Percentiles rank a stretch among this genome's conserved stretches.
phyloP scores from a whole-genome alignment of 2,797 vertebrate species.

The Micropoecilia bifurca region DNA sequence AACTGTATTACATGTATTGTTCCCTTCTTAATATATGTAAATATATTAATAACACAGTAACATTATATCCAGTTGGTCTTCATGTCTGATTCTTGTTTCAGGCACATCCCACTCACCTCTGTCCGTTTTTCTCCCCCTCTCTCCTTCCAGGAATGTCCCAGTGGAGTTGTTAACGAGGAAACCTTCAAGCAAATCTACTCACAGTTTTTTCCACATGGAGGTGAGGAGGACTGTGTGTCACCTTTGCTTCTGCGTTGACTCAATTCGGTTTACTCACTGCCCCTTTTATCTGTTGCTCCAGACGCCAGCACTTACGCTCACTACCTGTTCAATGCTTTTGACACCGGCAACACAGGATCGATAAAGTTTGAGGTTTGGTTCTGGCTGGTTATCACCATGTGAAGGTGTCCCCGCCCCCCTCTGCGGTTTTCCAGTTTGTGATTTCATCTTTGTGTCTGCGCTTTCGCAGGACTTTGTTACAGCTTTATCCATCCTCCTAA shows the following conservation, averaged over 20 bases:
- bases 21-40: neutral
- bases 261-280: neutral
- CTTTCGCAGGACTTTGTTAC: constrained; percentile 91
- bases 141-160: constrained; percentile 90
- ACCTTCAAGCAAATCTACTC: constrained; percentile 98
- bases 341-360: constrained; percentile 91
- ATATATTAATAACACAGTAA: neutral
- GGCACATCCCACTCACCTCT: constrained; percentile 3
- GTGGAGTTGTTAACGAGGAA: constrained; percentile 94
- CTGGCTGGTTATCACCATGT: neutral
- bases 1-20: neutral
- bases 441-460: constrained; percentile 16
- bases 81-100: neutral
- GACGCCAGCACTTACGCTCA: constrained; percentile 97
- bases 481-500: constrained; percentile 91
- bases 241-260: neutral
- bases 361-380: constrained; percentile 96
- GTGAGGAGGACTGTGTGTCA: constrained; percentile 64
- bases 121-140: constrained; percentile 10
- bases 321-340: constrained; percentile 98
- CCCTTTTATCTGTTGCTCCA: constrained; percentile 61
- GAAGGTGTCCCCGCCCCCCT: neutral
- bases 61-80: no score
- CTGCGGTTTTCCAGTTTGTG: neutral
- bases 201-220: constrained; percentile 98